Evolutionary conservation across 1,140 invertebrate genomes (phyloP), one percentile per base, ranked within the genome.

Genomic region (Pissodes strobi): DNA sequence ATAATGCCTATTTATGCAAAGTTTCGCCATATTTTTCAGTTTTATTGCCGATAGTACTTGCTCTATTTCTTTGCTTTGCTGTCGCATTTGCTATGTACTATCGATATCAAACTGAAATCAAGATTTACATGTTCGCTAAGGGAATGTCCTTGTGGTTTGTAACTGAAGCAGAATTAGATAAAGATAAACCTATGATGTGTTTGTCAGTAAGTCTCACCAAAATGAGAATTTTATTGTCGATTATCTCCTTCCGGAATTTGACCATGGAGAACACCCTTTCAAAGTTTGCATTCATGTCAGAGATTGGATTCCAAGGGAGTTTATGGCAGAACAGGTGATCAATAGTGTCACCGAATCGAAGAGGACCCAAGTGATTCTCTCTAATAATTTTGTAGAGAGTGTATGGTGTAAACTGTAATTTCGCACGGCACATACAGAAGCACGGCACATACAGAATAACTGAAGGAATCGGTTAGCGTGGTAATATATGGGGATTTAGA

Each of bases 371-470:
- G 86, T 96, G 0, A 82, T 96, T 0, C 72, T 97, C 0, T 94
- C 94, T 0, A 84, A 86, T 8, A 87, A 89, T 68, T 96, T 94
- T 70, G 72, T 96, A 0, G 81, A 88, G 39, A 94, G 92, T 45
- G 82, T 88, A 12, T 97, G 93, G 93, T 90, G 90, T n/a, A 85
- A 85, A 70, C 84, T 92, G 77, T 93, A 96, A 77, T 94, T 95
- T 74, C 84, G 86, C 51, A 83, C 88, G 0, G 93, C 93, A 0
- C 90, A 94, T 74, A 84, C 82, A 19, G 81, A 86, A 61, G 90
- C 92, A n/a, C n/a, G n/a, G n/a, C n/a, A n/a, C n/a, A n/a, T n/a
- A n/a, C n/a, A n/a, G n/a, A 12, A 79, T 94, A 3, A 85, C 82
- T 46, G 90, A 93, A 70, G 84, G 85, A 13, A 79, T 86, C 5